Conservation (phyloP, 2,113 vertebrate species). For the Alligator sinensis region DNA sequence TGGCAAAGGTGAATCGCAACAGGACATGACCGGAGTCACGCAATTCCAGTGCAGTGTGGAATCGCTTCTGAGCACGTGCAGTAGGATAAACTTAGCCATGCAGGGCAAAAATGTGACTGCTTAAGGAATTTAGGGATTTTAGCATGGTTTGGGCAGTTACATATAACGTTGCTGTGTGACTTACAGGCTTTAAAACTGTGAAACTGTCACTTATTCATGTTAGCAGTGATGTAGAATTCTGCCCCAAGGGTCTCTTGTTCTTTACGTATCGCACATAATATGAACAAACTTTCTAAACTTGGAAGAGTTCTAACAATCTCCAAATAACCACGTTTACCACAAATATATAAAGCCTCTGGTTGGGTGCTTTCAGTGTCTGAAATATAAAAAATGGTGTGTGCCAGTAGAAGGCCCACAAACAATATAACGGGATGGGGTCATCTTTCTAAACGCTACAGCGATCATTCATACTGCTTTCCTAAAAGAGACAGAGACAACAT, state of each 20-base stretch:
- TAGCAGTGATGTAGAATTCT: no score
- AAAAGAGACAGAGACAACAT: not conserved
- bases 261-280: not conserved
- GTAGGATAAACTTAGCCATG: no score
- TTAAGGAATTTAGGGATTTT: no score
- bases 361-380: not conserved
- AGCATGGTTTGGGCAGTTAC: no score
- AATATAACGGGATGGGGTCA: not conserved
- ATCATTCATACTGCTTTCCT: not conserved
- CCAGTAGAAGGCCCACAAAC: not conserved
- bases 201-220: no score
- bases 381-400: not conserved
- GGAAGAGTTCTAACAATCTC: not conserved
- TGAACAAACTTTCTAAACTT: not conserved
- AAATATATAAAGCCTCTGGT: accelerated
- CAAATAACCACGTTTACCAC: not conserved
- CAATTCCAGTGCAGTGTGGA: no score
- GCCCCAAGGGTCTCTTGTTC: not conserved
- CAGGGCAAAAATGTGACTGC: no score
- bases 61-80: no score
- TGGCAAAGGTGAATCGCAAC: no score
- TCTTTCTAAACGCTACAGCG: not conserved
- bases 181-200: no score
- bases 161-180: no score
- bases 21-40: no score